Evolutionary conservation across 1,140 invertebrate species (phyloP).

Genomic region (Hesperophylax magnus): DNA sequence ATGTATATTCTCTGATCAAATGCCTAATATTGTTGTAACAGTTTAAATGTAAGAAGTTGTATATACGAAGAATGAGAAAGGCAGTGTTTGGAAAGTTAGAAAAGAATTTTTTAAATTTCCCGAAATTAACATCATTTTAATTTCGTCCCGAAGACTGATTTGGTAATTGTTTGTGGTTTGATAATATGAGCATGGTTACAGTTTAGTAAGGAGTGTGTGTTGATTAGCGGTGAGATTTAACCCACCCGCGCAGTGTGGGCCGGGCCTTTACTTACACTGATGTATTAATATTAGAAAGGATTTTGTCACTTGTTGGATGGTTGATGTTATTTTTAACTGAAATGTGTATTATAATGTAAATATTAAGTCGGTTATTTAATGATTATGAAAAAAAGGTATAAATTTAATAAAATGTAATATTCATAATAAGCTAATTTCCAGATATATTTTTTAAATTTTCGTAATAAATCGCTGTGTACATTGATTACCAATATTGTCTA

Average conservation of each 20-base stretch:
- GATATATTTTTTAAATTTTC: slow-evolving; percentile 36
- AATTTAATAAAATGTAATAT: slow-evolving; percentile 9
- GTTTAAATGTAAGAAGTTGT: not conserved
- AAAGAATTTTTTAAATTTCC: not conserved
- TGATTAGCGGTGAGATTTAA: not conserved
- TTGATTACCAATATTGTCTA: not conserved
- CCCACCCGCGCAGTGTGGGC: not conserved
- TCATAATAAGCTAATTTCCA: slow-evolving; percentile 5
- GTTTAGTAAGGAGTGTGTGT: not conserved
- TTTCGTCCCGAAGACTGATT: slow-evolving; percentile 39
- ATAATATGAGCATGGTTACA: slow-evolving; percentile 5
- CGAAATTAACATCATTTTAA: slow-evolving; percentile 15
- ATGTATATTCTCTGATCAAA: slow-evolving; percentile 9
- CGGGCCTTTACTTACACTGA: not conserved
- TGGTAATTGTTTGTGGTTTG: slow-evolving; percentile 28
- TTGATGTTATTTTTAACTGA: slow-evolving; percentile 37
- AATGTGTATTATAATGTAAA: slow-evolving; percentile 16
- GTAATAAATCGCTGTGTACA: slow-evolving; percentile 11
- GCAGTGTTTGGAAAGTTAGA: not conserved
- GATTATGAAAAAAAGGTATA: not conserved
- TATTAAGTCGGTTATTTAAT: slow-evolving; percentile 34
- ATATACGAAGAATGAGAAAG: not conserved
- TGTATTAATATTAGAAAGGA: slow-evolving; percentile 26
- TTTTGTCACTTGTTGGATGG: slow-evolving; percentile 41
- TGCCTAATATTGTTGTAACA: slow-evolving; percentile 21